phyloP scores from a whole-genome alignment of 2,797 vertebrate species.

The Adrianichthys oophorus region DNA sequence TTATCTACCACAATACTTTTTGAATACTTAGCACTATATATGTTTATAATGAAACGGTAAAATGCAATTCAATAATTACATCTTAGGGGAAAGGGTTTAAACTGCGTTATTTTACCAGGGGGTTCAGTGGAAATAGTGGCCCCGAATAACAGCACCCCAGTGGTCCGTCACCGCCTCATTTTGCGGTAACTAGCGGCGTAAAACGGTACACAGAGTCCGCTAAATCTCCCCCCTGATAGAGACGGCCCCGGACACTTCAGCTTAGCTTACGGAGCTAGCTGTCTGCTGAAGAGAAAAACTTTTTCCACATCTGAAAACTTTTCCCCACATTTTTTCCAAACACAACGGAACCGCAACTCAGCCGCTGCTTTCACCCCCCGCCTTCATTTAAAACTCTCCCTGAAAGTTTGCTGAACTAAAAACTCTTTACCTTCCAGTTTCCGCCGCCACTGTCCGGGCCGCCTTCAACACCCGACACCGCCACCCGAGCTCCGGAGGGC shows the following conservation, averaged over 20 bases:
- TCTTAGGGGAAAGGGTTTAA: constrained; percentile 35
- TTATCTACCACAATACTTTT: too few relatives aligned
- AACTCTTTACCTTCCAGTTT: constrained; percentile 44
- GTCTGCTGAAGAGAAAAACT: constrained; percentile 39
- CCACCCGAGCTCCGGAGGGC: constrained; percentile 73
- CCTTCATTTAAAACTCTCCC: neutral
- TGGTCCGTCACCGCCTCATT: too few relatives aligned
- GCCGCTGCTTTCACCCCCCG: neutral
- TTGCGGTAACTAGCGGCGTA: too few relatives aligned
- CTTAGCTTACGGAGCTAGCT: constrained; percentile 42
- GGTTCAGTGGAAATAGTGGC: constrained; percentile 69
- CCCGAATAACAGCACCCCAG: constrained; percentile 28
- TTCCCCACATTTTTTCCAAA: constrained; percentile 16
- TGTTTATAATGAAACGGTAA: too few relatives aligned
- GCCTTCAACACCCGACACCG: constrained; percentile 76
- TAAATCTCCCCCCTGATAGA: neutral
- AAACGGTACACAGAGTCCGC: too few relatives aligned
- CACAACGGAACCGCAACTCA: neutral
- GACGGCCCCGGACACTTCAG: constrained; percentile 27
- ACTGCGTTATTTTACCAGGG: constrained; percentile 46
- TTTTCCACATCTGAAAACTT: constrained; percentile 58
- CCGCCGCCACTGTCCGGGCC: constrained; percentile 75
- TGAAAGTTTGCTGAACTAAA: constrained; percentile 18
- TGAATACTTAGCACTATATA: too few relatives aligned
- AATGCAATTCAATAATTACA: too few relatives aligned